Percentiles rank a stretch among this genome's conserved stretches.
phyloP scores from a whole-genome alignment of 2,888 invertebrate genomes.

The Melanostoma scalare region DNA sequence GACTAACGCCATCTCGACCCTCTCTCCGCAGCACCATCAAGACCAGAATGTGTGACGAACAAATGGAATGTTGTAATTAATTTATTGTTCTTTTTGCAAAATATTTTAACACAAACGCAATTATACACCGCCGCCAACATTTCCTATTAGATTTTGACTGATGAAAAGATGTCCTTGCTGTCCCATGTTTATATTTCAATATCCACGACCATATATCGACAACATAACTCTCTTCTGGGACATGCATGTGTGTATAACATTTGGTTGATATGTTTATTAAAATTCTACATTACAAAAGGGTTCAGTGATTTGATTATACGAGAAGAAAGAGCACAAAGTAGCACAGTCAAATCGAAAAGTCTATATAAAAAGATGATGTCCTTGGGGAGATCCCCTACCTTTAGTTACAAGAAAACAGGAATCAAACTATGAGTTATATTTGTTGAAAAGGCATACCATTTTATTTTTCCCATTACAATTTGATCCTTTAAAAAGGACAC shows the following conservation, averaged over 20 bases:
- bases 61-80: constrained; percentile 73
- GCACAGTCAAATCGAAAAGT: constrained; percentile 10
- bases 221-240: constrained; percentile 50
- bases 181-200: background rate
- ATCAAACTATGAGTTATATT: constrained; percentile 32
- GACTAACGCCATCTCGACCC: background rate
- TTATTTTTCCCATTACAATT: constrained; percentile 40
- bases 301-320: constrained; percentile 66
- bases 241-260: constrained; percentile 28
- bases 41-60: constrained; percentile 68
- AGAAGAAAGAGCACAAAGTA: constrained; percentile 46
- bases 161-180: constrained; percentile 58
- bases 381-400: constrained; percentile 52
- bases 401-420: constrained; percentile 22
- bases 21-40: background rate
- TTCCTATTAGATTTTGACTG: constrained; percentile 18
- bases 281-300: constrained; percentile 60
- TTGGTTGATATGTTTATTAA: constrained; percentile 58
- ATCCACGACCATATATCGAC: constrained; percentile 2
- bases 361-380: constrained; percentile 52
- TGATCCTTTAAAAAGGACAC: constrained; percentile 45
- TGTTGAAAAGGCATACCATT: constrained; percentile 29
- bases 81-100: constrained; percentile 71
- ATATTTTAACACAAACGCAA: constrained; percentile 70
- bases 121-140: constrained; percentile 31